phyloP scores from a whole-genome alignment of 2,888 invertebrate genomes.

The Chrysolina haemoptera region DNA sequence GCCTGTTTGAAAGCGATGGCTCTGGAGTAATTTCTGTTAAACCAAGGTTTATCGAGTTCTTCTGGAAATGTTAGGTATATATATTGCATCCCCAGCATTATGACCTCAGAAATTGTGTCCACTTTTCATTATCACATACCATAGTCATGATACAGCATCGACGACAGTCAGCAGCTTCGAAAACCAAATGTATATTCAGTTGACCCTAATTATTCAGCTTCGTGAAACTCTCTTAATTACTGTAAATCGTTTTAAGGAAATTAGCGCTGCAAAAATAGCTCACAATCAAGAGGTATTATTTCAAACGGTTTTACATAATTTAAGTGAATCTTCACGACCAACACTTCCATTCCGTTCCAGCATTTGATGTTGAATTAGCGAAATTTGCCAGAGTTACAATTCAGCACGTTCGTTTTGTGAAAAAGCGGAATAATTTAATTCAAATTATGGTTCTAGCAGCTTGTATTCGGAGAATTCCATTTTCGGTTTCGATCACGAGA shows the following conservation, averaged over 20 bases:
- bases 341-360: conserved; percentile 18
- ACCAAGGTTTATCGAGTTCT: no score
- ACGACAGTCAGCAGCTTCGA: no score
- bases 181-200: no score
- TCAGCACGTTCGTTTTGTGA: conserved; percentile 12
- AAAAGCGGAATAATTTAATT: neutral
- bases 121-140: no score
- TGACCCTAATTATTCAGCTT: no score
- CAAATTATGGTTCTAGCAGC: neutral
- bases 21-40: no score
- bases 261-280: conserved; percentile 1
- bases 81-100: no score
- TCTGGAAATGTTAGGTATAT: no score
- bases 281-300: conserved; percentile 16
- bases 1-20: no score
- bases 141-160: no score
- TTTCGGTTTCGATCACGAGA: neutral
- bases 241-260: neutral
- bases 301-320: conserved; percentile 22
- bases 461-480: neutral
- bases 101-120: no score
- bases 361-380: conserved; percentile 17
- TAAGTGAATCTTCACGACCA: conserved; percentile 19
- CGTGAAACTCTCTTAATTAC: neutral
- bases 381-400: conserved; percentile 1